A percentile compares a stretch with the other conserved stretches of the same genome.
These are phyloP conservation scores for Hippopotamus amphibius DNA, from an alignment of 2,113 vertebrate species.

Conservation along the genomic window DNA sequence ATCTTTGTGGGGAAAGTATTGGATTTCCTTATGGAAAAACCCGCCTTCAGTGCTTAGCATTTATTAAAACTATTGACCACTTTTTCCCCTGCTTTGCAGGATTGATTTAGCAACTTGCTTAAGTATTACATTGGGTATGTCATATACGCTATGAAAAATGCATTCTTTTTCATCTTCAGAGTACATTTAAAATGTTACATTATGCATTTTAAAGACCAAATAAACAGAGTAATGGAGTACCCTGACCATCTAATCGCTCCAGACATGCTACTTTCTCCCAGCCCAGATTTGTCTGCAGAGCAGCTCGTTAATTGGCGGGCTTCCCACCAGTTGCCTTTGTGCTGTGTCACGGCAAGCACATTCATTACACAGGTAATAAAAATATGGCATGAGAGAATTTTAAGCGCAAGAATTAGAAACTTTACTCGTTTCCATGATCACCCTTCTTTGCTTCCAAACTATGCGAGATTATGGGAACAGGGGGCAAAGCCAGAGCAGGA, in stretches of 20 bases:
- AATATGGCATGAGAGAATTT: background rate
- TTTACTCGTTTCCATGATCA: background rate
- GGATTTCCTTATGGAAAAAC: background rate
- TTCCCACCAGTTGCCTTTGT: background rate
- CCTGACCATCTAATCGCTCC: background rate
- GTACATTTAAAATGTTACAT: conserved; percentile 15
- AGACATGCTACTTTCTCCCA: background rate
- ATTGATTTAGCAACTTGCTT: background rate
- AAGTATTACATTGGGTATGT: background rate
- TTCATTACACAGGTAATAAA: accelerated
- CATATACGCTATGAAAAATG: background rate
- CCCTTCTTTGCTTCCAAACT: background rate
- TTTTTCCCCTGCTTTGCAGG: background rate
- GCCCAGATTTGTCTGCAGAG: background rate
- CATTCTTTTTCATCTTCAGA: background rate
- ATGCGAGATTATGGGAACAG: background rate
- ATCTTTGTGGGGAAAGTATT: background rate
- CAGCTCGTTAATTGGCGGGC: too few relatives aligned
- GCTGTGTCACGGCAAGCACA: too few relatives aligned
- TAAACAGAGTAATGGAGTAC: background rate
- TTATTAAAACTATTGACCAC: background rate
- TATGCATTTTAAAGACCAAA: conserved; percentile 51
- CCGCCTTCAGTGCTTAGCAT: background rate
- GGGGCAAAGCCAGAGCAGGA: background rate
- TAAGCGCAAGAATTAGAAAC: background rate